Evolutionary conservation across 2,797 vertebrate species (phyloP).

Genomic region (Acropternis orthonyx): DNA sequence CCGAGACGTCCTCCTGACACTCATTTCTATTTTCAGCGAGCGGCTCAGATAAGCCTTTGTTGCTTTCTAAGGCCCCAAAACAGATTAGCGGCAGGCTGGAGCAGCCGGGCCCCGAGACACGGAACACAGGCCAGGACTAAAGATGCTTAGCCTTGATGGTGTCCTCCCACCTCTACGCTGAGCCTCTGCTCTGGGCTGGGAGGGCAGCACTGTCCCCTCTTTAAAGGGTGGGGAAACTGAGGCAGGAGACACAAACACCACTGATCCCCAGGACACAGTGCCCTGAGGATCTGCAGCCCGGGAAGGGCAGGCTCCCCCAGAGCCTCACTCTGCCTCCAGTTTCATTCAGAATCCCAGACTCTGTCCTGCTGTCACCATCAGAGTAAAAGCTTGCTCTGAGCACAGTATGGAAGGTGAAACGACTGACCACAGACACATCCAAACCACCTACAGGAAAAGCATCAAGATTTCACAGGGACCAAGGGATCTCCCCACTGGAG

Average conservation of each 20-base stretch:
- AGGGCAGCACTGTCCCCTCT: accelerated
- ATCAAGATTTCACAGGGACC: background rate
- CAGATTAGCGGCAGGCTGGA: conserved; percentile 52
- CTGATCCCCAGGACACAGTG: accelerated
- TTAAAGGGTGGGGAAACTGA: background rate
- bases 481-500: background rate
- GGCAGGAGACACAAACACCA: background rate
- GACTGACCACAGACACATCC: background rate
- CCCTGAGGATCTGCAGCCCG: accelerated
- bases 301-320: background rate
- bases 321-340: background rate
- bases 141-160: background rate
- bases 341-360: background rate
- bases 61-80: conserved; percentile 62
- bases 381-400: background rate
- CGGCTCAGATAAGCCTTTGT: conserved; percentile 62
- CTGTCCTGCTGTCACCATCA: accelerated
- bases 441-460: background rate
- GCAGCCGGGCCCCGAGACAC: background rate
- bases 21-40: conserved; percentile 56
- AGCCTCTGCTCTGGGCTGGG: background rate
- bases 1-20: conserved; percentile 16
- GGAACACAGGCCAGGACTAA: background rate
- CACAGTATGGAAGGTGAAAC: accelerated
- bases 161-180: background rate